Conservation (phyloP, 2,797 vertebrate species). For the Hydrophis major region DNA sequence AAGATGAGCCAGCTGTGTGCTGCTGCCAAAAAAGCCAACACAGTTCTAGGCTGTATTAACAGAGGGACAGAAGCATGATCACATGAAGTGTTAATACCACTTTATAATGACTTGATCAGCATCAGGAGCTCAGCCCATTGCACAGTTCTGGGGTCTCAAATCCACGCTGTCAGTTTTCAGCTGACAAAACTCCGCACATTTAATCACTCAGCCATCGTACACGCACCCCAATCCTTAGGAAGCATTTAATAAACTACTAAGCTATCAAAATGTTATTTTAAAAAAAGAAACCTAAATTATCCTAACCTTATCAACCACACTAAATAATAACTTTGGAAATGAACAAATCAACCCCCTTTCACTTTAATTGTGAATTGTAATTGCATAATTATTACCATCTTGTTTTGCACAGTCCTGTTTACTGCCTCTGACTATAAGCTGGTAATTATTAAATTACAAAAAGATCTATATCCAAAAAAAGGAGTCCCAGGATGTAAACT, state of each 20-base stretch:
- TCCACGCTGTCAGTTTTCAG: neutral
- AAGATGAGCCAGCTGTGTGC: too few species aligned
- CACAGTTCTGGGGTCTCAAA: neutral
- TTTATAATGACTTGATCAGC: too few species aligned
- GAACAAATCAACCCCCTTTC: constrained; percentile 7
- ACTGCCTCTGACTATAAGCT: neutral
- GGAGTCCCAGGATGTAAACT: neutral
- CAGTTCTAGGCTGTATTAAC: too few species aligned
- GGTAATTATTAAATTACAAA: neutral
- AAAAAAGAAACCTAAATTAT: constrained; percentile 47
- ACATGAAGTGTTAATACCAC: too few species aligned
- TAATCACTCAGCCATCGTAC: neutral
- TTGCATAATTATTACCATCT: neutral
- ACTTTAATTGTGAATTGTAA: neutral
- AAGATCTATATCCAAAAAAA: neutral
- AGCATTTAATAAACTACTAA: constrained; percentile 39
- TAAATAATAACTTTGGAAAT: neutral
- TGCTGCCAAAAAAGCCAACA: too few species aligned
- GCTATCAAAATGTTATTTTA: constrained; percentile 58
- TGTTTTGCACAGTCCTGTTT: rapidly evolving
- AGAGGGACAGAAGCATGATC: too few species aligned
- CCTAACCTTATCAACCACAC: constrained; percentile 26
- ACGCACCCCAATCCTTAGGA: neutral
- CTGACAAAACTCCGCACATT: neutral
- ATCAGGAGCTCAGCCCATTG: neutral